Evolutionary conservation across 2,888 invertebrate species (phyloP), one percentile per base, ranked within the genome.

Genomic region (Calameuta idolon): DNA sequence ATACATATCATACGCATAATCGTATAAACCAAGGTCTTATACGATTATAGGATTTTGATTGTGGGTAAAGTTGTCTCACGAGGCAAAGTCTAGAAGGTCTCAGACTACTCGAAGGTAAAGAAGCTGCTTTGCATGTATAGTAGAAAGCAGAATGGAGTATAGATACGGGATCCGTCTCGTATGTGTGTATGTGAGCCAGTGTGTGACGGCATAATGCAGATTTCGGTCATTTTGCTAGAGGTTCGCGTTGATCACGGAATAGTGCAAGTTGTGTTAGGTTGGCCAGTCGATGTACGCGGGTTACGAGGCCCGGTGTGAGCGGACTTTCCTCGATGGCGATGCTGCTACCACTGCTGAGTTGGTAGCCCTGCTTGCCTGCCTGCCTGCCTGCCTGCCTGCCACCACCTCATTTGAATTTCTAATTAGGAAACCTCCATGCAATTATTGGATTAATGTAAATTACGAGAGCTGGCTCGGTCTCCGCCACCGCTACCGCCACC

Each of bases 381-480:
- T 88, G 90, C 92, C 92, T 81, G 87, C 86, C 83, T 76, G 92
- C 91, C 92, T 92, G 92, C 92, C 93, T 94, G 94, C 94, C 95
- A 94, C 95, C 95, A 95, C 94, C 95, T 95, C 95, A 95, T 96
- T 96, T 96, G 96, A 96, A 96, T 96, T 96, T 96, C 96, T 96
- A 96, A 96, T 96, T 95, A 96, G 95, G 95, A 95, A 95, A 96
- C 96, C 96, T 95, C 95, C 95, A 95, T 95, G 96, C 96, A 96
- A 96, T 96, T 96, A 96, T 96, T 96, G 96, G 96, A 96, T 96
- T 96, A 96, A 96, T 96, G 96, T 96, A 96, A 96, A 96, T 96
- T 95, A 96, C 95, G 95, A 95, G 95, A 95, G 94, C 95, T 94
- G 94, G 94, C 91, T 91, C 90, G 91, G 91, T 91, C 91, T 91